phyloP scores from a whole-genome alignment of 2,888 invertebrate species.

The Trissolcus brochymenae region DNA sequence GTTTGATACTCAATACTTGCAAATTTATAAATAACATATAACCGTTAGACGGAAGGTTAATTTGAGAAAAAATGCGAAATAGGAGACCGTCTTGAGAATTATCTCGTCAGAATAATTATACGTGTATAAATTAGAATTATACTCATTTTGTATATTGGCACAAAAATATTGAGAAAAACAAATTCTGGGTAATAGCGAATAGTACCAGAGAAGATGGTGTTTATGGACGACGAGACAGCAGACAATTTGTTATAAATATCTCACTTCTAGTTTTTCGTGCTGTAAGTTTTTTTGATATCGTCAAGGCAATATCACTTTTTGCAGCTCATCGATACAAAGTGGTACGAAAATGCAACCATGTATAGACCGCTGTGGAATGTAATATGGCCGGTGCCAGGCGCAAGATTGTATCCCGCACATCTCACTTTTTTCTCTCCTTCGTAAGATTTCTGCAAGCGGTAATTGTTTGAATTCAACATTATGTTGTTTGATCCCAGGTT shows the following conservation, averaged over 20 bases:
- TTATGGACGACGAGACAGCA: background rate
- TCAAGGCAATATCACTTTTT: background rate
- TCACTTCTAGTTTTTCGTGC: background rate
- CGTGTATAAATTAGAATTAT: background rate
- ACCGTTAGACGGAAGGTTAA: too few species aligned
- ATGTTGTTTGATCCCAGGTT: background rate
- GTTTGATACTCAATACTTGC: too few species aligned
- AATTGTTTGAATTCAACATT: background rate
- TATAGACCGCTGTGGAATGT: constrained; percentile 32
- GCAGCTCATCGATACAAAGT: constrained; percentile 4
- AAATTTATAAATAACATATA: too few species aligned
- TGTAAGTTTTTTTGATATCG: background rate
- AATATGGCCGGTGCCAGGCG: constrained; percentile 33
- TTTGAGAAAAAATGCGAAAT: background rate
- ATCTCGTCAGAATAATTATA: background rate
- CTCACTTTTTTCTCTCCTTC: constrained; percentile 18
- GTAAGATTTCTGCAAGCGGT: constrained; percentile 12
- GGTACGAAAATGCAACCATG: constrained; percentile 14
- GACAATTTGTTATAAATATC: constrained; percentile 3
- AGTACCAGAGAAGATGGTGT: background rate
- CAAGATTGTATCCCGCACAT: constrained; percentile 23
- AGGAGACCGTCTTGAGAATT: background rate
- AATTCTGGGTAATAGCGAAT: too few species aligned
- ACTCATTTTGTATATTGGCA: background rate
- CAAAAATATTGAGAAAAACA: background rate